Evolutionary conservation across 2,888 invertebrate genomes (phyloP), one percentile per base, ranked within the genome.

Genomic region (Drosophila ezoana): DNA sequence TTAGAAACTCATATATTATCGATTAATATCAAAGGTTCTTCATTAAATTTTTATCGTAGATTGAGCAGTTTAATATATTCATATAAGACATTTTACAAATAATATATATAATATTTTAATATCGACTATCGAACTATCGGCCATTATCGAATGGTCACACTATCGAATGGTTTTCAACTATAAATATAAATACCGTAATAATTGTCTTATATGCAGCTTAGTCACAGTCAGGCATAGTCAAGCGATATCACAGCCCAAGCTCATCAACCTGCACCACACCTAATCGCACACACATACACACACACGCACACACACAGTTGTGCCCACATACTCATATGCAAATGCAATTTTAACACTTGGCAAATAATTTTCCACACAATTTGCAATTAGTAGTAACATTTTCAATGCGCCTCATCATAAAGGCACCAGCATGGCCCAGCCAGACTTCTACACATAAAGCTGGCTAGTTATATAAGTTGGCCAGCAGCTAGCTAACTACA

Each of bases 281-380:
- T 52, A 69, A 60, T 52, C 16, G 35, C 16, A 16, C 44, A 41
- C 56, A 56, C 38, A 49, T n/a, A n/a, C 23, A 32, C 43, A 54
- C 23, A 56, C 38, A 49, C 23, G 20, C 43, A 54, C 23, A 37
- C 14, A 57, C 16, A 44, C 18, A 16, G 16, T 52, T 66, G 43
- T 47, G 38, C 74, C 67, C 72, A 67, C 63, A 74, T 67, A 53
- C 56, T 63, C 64, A 66, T 79, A 79, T 82, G 83, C 70, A 79
- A 85, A 82, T 79, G 81, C 86, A 76, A 70, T 75, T 79, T 76
- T 70, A 79, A 56, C 76, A 76, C 76, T 76, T 76, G 75, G 76
- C 79, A 79, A 76, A 79, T 67, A 62, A 83, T 87, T 83, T 87
- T 88, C 85, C 87, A 84, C 81, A 89, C 89, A 87, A 84, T 89